Percentiles rank a stretch among this genome's conserved stretches.
Conservation (phyloP, 1,140 invertebrate species). For the Aphaenogaster ashmeadi region DNA sequence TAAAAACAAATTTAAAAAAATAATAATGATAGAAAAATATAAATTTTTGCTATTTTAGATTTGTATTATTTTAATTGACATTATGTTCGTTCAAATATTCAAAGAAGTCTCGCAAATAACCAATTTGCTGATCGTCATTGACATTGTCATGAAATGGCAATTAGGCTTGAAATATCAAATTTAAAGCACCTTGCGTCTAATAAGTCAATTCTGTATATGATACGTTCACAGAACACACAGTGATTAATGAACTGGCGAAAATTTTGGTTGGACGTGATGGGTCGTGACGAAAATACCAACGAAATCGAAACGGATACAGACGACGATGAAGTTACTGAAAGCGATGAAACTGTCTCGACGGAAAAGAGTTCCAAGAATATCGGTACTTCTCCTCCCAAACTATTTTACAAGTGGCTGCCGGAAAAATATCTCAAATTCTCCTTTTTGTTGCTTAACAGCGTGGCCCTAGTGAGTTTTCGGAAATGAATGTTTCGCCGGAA, state of each 20-base stretch:
- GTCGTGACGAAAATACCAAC: slow-evolving; percentile 41
- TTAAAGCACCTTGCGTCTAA: background rate
- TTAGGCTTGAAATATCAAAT: background rate
- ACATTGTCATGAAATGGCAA: background rate
- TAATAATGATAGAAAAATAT: no score
- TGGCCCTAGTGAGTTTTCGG: slow-evolving; percentile 69
- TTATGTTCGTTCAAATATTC: no score
- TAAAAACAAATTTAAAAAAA: no score
- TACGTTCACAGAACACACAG: background rate
- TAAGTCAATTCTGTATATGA: background rate
- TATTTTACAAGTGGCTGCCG: slow-evolving; percentile 68
- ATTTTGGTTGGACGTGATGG: slow-evolving; percentile 46
- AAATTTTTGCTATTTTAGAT: no score
- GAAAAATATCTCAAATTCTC: slow-evolving; percentile 70
- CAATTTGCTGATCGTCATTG: no score
- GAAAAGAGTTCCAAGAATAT: slow-evolving; percentile 69
- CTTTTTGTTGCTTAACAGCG: slow-evolving; percentile 71
- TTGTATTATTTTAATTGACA: no score
- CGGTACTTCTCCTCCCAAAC: slow-evolving; percentile 62
- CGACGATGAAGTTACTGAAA: slow-evolving; percentile 70
- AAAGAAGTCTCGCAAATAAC: no score
- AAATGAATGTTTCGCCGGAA: background rate
- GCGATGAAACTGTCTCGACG: slow-evolving; percentile 64
- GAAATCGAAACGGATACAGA: slow-evolving; percentile 76
- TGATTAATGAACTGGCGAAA: slow-evolving; percentile 60